phyloP scores from a whole-genome alignment of 2,888 invertebrate genomes.

The Sarcophaga carnaria region DNA sequence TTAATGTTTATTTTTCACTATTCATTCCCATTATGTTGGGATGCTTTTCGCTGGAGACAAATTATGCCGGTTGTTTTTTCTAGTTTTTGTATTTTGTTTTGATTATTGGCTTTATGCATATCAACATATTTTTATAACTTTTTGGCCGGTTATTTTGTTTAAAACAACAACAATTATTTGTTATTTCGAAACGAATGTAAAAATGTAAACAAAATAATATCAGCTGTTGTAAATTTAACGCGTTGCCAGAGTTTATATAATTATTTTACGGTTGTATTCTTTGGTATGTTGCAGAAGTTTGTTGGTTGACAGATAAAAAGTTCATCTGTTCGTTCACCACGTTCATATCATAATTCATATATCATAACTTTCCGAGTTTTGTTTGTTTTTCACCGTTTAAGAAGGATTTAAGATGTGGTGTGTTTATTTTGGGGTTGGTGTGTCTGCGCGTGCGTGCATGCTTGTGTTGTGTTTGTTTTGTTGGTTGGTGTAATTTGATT shows the following conservation, averaged over 20 bases:
- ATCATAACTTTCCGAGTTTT: too few relatives aligned
- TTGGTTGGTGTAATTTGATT: too few relatives aligned
- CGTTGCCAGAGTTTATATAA: conserved; percentile 11
- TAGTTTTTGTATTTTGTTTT: neutral
- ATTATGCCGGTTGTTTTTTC: conserved; percentile 3
- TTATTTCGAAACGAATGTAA: neutral
- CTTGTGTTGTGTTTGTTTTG: too few relatives aligned
- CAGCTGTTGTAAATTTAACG: conserved; percentile 22
- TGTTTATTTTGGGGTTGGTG: too few relatives aligned
- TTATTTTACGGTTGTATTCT: neutral
- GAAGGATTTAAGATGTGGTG: too few relatives aligned
- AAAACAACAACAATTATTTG: conserved; percentile 30
- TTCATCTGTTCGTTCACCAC: too few relatives aligned
- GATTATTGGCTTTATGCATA: neutral
- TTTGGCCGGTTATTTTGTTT: conserved; percentile 26
- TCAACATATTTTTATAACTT: conserved; percentile 12
- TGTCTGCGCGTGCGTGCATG: too few relatives aligned
- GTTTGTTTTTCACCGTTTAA: too few relatives aligned
- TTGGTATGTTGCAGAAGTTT: neutral
- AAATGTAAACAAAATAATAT: conserved; percentile 36
- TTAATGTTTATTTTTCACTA: neutral
- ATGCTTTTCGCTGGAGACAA: neutral
- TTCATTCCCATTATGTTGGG: neutral
- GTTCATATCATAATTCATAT: too few relatives aligned
- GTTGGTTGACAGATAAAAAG: too few relatives aligned